Base-by-base conservation (phyloP, 1,140 invertebrate genomes). In the Trypoxylus dichotomus region DNA sequence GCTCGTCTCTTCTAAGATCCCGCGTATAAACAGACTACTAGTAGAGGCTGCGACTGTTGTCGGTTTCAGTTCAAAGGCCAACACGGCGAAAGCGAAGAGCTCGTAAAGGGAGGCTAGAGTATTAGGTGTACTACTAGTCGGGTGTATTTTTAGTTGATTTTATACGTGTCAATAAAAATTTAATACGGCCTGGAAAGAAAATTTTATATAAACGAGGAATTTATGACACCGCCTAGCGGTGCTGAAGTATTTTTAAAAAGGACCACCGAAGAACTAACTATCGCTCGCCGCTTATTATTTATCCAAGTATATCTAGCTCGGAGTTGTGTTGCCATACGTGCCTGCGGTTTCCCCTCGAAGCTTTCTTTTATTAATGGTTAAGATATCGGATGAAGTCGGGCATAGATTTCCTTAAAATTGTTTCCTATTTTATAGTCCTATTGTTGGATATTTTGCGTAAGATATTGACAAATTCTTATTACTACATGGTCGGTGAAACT, bases 181-280 rank as follows among this genome's bases (percentile, higher is more conserved):
- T 63, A 63, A 63, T 63, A 63, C 60, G 60, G 60, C 25, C 60
- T 27, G 60, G 19, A 63, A 63, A 63, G 60, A 63, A 63, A 63
- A 63, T 63, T 63, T 63, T 63, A 63, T 63, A 63, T 63, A 63
- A 63, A 63, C 60, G 60, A 63, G 43, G 43, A 47, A 47, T 47
- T 47, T 47, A 47, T 47, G 43, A 47, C n/a, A 47, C 43, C 43
- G 43, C 43, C 43, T 47, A 47, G 60, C 60, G 60, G 60, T 63
- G 60, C 60, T 63, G 60, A 63, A 63, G 60, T 63, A 63, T 63
- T 63, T 63, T 63, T 63, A 63, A 63, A 63, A 63, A 27, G 60
- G 60, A 63, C 60, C 60, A 63, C 60, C 60, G 60, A 63, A 63
- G 60, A 63, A 27, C 25, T 63, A 27, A 63, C 60, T 63, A 24